Conservation (phyloP, 2,888 invertebrate genomes). For the Lepidocyrtoides sp. region DNA sequence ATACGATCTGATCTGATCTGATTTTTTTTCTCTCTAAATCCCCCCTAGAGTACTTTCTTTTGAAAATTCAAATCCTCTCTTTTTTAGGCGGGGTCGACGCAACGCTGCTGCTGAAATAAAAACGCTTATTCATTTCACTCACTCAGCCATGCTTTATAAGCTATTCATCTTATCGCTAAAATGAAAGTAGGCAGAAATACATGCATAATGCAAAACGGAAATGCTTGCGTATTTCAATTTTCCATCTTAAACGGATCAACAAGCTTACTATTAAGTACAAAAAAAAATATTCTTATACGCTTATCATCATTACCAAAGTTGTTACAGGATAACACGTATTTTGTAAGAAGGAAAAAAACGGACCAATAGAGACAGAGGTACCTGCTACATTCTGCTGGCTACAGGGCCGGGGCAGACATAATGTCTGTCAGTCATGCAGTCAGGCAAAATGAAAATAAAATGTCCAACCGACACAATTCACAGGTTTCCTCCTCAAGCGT, state of each 20-base stretch:
- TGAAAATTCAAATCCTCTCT: background rate
- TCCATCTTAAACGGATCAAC: background rate
- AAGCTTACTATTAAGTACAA: too few species aligned
- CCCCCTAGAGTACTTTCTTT: background rate
- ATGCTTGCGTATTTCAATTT: constrained; percentile 14
- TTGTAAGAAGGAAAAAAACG: background rate
- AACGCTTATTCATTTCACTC: background rate
- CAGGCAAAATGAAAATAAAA: background rate
- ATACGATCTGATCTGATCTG: background rate
- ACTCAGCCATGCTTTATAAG: background rate
- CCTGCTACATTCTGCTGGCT: background rate
- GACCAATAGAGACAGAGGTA: background rate
- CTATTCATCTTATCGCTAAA: background rate
- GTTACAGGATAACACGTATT: background rate
- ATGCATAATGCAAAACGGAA: constrained; percentile 34
- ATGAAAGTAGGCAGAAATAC: constrained; percentile 2
- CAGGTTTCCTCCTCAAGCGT: background rate
- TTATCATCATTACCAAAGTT: background rate
- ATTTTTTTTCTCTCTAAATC: background rate
- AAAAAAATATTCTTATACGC: background rate
- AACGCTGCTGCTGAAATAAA: too few species aligned
- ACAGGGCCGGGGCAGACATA: background rate
- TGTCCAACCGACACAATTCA: background rate
- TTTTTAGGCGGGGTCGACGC: background rate
- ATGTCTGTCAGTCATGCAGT: background rate